Base-by-base conservation (phyloP, 2,113 vertebrate genomes). In the Formicarius rufipectus region DNA sequence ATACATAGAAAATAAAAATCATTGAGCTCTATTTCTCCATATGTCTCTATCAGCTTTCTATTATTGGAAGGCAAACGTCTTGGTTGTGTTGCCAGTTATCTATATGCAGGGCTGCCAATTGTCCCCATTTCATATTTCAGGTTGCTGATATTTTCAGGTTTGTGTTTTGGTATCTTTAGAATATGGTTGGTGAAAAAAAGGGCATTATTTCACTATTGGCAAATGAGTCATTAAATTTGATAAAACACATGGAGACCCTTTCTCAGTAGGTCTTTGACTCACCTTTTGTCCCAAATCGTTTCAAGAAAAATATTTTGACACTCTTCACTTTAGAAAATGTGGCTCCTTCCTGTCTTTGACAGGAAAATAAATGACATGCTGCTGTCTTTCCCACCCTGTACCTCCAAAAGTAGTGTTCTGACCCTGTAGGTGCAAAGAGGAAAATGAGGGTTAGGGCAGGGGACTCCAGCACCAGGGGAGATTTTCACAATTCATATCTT, bases 31-130 rank as follows among this genome's bases (percentile, higher is more conserved):
- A 50, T 95, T 95, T 95, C 68, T 93, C 93, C 94, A 89, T 94
- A 94, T 96, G 94, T 58, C 74, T 95, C 86, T 90, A 80, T 84
- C 72, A 92, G 79, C 49, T 93, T 93, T 89, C 95, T 97, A 95
- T 97, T 97, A 93, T 95, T 97, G 96, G 96, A 92, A 94, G 64
- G 86, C 85, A 95, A 94, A 90, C 94, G 68, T 96, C 87, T 94
- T 95, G 91, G 69, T 72, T 81, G 60, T 59, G 75, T 88, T 96
- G 87, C 87, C 89, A 90, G 72, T 69, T 87, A 94, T 72, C 81
- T 96, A 60, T 85, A 93, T 37, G 72, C 74, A 85, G 73, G 74
- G 49, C 64, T 96, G 89, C 84, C 95, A 95, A 39, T 85, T 89
- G 78, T 95, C 84, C 79, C 53, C 52, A n/a, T 77, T 96, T 85